A percentile compares a stretch with the other conserved stretches of the same genome.
Evolutionary conservation across 2,888 invertebrate species (phyloP).

Genomic region (Trachelus troglodyta): DNA sequence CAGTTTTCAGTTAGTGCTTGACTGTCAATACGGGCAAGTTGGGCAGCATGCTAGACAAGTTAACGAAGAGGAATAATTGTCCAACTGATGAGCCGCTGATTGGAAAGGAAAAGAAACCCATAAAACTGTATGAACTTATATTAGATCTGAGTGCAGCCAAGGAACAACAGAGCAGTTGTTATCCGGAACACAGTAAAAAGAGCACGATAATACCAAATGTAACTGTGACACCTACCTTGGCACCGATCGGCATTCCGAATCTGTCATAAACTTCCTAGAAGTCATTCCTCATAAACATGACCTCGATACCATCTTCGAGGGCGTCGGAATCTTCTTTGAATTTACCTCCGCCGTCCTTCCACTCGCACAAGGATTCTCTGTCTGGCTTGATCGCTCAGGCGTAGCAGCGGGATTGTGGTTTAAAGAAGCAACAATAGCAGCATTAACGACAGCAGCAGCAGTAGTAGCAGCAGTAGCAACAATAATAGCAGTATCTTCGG

Average conservation of each 20-base stretch:
- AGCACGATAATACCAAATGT: constrained; percentile 82
- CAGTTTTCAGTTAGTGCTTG: too few species aligned
- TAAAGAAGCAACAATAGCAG: constrained; percentile 76
- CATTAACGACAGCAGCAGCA: constrained; percentile 65
- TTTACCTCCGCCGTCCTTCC: constrained; percentile 57
- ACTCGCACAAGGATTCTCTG: constrained; percentile 72
- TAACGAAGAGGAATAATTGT: constrained; percentile 90
- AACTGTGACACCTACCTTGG: constrained; percentile 83
- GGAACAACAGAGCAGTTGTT: constrained; percentile 71
- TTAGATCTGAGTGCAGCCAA: constrained; percentile 88
- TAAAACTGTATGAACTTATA: constrained; percentile 91
- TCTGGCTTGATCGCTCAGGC: constrained; percentile 75
- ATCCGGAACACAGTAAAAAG: constrained; percentile 69
- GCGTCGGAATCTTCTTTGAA: constrained; percentile 54
- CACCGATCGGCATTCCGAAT: constrained; percentile 72
- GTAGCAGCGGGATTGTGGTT: constrained; percentile 74
- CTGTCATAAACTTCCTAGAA: constrained; percentile 74
- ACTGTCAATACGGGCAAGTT: constrained; percentile 78
- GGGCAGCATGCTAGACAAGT: constrained; percentile 85
- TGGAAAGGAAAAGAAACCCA: constrained; percentile 90
- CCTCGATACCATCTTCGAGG: constrained; percentile 80
- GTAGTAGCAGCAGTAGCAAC: constrained; percentile 67
- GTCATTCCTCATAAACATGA: constrained; percentile 87
- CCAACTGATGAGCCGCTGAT: constrained; percentile 84
- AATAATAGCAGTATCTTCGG: constrained; percentile 75